These are phyloP conservation scores for Ceraclea dissimilis DNA, from an alignment of 2,888 invertebrate genomes.

Conservation along the genomic window DNA sequence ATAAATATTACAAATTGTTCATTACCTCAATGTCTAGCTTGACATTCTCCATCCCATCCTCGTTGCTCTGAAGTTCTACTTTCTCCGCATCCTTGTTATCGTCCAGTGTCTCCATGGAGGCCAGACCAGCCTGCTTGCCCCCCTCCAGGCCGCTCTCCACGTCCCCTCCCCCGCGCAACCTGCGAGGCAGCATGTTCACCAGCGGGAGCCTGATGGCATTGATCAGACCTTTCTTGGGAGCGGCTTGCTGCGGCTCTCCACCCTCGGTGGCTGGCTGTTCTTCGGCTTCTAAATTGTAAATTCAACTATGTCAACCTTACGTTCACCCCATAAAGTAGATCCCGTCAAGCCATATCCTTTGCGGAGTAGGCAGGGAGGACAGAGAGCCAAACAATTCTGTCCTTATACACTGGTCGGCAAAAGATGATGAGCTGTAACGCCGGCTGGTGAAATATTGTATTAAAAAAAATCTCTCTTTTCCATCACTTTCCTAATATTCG, in stretches of 20 bases:
- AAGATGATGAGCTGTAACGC: no score
- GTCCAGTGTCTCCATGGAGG: conserved; percentile 76
- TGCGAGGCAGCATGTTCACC: conserved; percentile 52
- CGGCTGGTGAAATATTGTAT: no score
- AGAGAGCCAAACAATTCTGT: no score
- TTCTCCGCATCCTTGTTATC: conserved; percentile 62
- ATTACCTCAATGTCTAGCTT: conserved; percentile 52
- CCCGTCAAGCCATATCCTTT: no score
- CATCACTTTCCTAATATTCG: no score
- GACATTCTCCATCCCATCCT: conserved; percentile 68
- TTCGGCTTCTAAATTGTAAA: not conserved
- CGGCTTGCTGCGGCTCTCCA: conserved; percentile 26
- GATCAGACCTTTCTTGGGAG: conserved; percentile 45
- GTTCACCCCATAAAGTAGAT: no score
- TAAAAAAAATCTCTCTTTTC: no score
- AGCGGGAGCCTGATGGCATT: conserved; percentile 58
- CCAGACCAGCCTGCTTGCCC: conserved; percentile 61
- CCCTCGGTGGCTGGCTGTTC: conserved; percentile 32
- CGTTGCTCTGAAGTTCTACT: conserved; percentile 34
- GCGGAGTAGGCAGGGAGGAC: no score
- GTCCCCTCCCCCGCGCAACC: conserved; percentile 34
- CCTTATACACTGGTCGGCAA: no score
- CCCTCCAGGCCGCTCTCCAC: conserved; percentile 47
- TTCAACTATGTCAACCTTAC: no score
- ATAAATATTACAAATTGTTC: no score